A percentile compares a stretch with the other conserved stretches of the same genome.
Evolutionary conservation across 2,888 invertebrate genomes (phyloP).

Genomic region (Branchipolynoe longqiensis): DNA sequence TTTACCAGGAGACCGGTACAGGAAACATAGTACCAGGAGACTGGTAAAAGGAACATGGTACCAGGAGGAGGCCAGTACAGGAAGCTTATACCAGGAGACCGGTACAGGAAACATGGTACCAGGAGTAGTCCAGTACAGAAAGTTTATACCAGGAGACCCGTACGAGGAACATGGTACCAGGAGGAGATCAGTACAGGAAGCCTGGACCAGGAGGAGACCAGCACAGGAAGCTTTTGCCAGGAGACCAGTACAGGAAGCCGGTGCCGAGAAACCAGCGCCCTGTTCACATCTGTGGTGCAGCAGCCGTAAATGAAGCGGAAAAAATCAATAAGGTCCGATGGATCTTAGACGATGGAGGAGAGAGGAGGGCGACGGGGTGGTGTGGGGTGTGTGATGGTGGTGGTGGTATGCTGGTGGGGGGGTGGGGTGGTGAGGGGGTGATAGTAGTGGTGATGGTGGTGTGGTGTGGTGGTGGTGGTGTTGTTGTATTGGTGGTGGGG

Average conservation of each 20-base stretch:
- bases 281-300: background rate
- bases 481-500: background rate
- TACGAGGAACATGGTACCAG: background rate
- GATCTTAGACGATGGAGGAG: conserved; percentile 31
- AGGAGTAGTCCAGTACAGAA: background rate
- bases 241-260: background rate
- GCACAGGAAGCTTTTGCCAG: background rate
- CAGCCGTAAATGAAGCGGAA: conserved; percentile 25
- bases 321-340: conserved; percentile 46
- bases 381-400: background rate
- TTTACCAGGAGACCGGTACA: too few species aligned
- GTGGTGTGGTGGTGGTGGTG: background rate
- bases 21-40: too few species aligned
- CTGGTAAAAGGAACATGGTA: too few species aligned
- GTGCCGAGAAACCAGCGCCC: background rate
- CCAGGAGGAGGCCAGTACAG: too few species aligned
- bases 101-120: background rate
- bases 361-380: too few species aligned
- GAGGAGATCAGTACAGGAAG: background rate
- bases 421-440: too few species aligned
- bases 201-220: background rate
- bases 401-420: background rate
- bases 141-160: background rate
- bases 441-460: conserved; percentile 1
- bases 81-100: too few species aligned